Conservation (phyloP, 2,797 vertebrate genomes). For the Tarsius wallacei region DNA sequence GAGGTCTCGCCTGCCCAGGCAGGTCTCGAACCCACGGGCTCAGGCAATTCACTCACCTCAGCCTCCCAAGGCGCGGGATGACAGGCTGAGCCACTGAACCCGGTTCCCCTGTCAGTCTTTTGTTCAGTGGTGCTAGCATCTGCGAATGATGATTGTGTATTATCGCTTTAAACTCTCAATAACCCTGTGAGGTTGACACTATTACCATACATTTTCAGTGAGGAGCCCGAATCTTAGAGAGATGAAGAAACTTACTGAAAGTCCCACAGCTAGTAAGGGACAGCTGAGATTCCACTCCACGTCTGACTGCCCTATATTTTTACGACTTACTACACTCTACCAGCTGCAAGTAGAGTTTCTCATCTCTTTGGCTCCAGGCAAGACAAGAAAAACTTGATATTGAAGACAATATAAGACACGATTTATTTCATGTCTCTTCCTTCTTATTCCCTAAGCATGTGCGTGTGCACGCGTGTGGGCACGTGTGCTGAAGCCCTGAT, state of each 20-base stretch:
- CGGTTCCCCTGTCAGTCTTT: background rate
- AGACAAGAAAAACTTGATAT: constrained; percentile 52
- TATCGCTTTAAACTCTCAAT: background rate
- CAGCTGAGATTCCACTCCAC: background rate
- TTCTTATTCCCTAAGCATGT: background rate
- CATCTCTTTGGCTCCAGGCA: constrained; percentile 65
- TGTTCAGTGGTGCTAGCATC: background rate
- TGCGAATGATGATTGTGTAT: background rate
- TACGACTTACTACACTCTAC: fast-evolving
- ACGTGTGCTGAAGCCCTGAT: background rate
- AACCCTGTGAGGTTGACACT: background rate
- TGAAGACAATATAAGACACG: constrained; percentile 46
- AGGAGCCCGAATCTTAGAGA: background rate
- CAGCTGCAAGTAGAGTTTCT: background rate
- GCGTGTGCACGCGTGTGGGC: too few relatives aligned
- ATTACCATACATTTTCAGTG: background rate
- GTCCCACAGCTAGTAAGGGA: background rate
- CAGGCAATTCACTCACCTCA: too few relatives aligned
- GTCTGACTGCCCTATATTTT: background rate
- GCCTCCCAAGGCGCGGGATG: too few relatives aligned
- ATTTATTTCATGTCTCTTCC: constrained; percentile 45
- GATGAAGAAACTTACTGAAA: background rate
- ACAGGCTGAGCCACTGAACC: too few relatives aligned
- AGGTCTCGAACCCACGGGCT: too few relatives aligned
- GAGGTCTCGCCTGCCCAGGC: too few relatives aligned